Evolutionary conservation across 1,140 invertebrate genomes (phyloP).

Genomic region (Helicoverpa zea): DNA sequence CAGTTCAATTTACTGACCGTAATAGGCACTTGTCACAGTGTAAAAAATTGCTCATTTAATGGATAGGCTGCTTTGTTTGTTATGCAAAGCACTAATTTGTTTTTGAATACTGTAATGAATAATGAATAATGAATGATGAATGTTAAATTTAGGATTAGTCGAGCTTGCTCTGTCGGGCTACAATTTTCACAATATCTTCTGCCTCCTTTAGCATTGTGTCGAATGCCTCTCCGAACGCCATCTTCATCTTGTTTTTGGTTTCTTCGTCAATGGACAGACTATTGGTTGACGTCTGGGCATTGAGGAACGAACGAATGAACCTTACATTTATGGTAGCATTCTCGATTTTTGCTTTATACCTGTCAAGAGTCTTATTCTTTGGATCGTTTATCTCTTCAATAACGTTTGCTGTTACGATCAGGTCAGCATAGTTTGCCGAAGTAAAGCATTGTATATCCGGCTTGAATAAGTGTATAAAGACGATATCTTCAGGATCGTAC

Average conservation of each 20-base stretch:
- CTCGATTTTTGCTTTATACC: not conserved
- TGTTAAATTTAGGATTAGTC: no score
- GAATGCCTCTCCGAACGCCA: no score
- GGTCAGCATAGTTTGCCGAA: not conserved
- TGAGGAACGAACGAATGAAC: no score
- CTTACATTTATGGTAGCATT: not conserved
- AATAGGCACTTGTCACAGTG: slow-evolving; percentile 2
- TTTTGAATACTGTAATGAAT: slow-evolving; percentile 34
- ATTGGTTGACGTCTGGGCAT: no score
- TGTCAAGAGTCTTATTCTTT: not conserved
- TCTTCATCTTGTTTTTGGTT: no score
- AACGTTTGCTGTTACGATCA: not conserved
- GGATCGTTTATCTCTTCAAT: not conserved
- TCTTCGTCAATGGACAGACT: no score
- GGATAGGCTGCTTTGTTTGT: not conserved
- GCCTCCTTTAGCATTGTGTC: no score
- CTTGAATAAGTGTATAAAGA: not conserved
- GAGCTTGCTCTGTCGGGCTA: no score
- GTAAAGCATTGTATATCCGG: not conserved
- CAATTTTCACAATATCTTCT: no score
- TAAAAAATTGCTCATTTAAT: slow-evolving; percentile 6
- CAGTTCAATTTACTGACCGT: not conserved
- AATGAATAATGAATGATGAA: no score
- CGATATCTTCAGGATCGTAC: not conserved
- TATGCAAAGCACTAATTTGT: slow-evolving; percentile 7